A percentile compares a stretch with the other conserved stretches of the same genome.
These are phyloP conservation scores for Turritopsis dohrnii DNA, from an alignment of 30 jellyfish, hydroid and myxozoan genomes.

Conservation along the genomic window DNA sequence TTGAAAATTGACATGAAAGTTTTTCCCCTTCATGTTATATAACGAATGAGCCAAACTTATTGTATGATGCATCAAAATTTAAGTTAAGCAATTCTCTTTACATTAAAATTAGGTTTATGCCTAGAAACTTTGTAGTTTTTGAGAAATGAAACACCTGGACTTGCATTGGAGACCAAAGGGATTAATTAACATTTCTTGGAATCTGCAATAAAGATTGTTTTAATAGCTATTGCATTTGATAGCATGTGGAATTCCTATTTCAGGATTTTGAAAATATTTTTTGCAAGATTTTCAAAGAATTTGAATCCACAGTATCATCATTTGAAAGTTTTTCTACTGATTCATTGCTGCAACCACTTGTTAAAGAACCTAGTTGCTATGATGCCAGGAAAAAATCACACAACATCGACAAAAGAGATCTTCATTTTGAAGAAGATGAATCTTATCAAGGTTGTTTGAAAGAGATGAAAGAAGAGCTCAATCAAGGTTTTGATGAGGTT, in stretches of 20 bases:
- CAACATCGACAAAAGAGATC: conserved; percentile 11
- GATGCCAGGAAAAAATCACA: conserved; percentile 28
- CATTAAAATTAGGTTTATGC: too few species aligned
- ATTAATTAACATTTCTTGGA: too few species aligned
- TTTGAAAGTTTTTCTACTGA: conserved; percentile 43
- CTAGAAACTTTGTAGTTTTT: too few species aligned
- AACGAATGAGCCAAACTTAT: too few species aligned
- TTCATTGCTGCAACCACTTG: conserved; percentile 27
- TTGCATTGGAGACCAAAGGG: too few species aligned
- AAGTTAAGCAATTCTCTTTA: too few species aligned
- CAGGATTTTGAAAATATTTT: conserved; percentile 41
- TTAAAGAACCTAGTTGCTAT: conserved; percentile 27
- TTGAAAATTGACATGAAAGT: too few species aligned
- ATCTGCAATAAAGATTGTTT: too few species aligned
- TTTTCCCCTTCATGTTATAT: too few species aligned
- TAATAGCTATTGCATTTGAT: background rate
- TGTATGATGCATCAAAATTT: too few species aligned
- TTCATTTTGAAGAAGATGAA: conserved; percentile 47
- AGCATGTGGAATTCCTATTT: background rate
- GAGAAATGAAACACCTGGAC: too few species aligned
- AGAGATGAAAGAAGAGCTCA: conserved; percentile 16
- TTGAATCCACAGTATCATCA: conserved; percentile 37
- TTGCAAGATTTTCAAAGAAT: conserved; percentile 37
- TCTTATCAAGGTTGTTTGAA: conserved; percentile 45
- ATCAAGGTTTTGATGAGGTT: background rate